These are phyloP conservation scores for Peromyscus eremicus DNA, from an alignment of 2,797 vertebrate genomes.

Conservation along the genomic window DNA sequence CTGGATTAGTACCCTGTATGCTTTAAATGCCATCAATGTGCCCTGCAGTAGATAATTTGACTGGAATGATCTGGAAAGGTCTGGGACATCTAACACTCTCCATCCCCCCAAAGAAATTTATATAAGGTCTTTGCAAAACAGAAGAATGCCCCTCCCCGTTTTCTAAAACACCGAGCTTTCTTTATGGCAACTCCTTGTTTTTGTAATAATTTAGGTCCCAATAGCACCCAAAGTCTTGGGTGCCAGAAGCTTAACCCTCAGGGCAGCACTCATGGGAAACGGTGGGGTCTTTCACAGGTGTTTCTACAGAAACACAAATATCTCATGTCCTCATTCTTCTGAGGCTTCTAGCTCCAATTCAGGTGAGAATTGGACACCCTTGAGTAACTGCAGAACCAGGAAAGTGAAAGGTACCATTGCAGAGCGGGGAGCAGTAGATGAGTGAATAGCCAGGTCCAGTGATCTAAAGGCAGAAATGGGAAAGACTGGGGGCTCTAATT, in stretches of 20 bases:
- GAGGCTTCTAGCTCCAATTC: not conserved
- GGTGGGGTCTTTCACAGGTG: not conserved
- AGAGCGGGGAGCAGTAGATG: rapidly evolving
- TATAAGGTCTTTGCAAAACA: not conserved
- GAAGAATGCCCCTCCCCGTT: not conserved
- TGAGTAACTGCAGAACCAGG: not conserved
- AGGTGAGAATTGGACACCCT: not conserved
- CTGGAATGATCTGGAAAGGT: not conserved
- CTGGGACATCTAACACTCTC: not conserved
- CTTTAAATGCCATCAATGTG: constrained; percentile 23
- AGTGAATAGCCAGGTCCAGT: too few relatives aligned
- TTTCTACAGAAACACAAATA: not conserved
- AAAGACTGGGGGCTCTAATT: too few relatives aligned
- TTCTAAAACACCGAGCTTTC: not conserved
- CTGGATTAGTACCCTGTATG: not conserved
- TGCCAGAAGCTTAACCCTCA: not conserved
- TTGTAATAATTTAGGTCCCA: not conserved
- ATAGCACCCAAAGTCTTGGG: not conserved
- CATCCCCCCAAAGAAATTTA: not conserved
- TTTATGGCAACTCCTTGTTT: not conserved
- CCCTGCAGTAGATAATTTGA: constrained; percentile 7
- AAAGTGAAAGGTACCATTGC: not conserved
- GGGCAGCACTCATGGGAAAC: not conserved
- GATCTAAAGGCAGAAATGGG: not conserved
- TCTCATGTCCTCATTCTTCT: not conserved